Evolutionary conservation across 2,797 vertebrate species (phyloP).

Genomic region (Psittacula derbiana): DNA sequence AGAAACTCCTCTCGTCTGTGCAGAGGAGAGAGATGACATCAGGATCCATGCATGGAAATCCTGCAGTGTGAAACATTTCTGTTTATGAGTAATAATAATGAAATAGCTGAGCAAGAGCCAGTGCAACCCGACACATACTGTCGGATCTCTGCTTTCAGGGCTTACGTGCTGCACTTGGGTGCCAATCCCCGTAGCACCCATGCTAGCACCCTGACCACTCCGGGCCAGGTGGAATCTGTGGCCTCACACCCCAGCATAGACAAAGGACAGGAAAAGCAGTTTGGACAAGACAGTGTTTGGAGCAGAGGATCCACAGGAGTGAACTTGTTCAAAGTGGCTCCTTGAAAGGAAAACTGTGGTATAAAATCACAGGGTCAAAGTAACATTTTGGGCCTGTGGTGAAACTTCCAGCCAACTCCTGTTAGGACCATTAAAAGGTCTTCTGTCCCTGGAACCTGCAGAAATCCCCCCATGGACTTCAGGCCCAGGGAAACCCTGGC

Average conservation of each 20-base stretch:
- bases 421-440: background rate
- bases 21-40: background rate
- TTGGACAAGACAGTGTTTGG: background rate
- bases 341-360: background rate
- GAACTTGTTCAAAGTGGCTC: background rate
- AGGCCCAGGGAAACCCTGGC: background rate
- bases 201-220: rapidly evolving
- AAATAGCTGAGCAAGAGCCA: background rate
- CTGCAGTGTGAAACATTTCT: background rate
- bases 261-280: background rate
- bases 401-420: background rate
- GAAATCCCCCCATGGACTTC: background rate
- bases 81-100: background rate
- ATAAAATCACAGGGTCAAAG: background rate
- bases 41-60: background rate
- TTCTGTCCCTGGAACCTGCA: background rate
- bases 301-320: rapidly evolving
- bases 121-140: rapidly evolving
- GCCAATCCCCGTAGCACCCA: rapidly evolving
- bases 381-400: background rate
- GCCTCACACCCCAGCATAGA: rapidly evolving
- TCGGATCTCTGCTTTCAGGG: background rate
- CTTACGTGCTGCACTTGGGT: rapidly evolving
- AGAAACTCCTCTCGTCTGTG: background rate
- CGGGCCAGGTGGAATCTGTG: background rate